Base-by-base conservation (phyloP, 2,113 vertebrate species). In the Bothrops jararaca region DNA sequence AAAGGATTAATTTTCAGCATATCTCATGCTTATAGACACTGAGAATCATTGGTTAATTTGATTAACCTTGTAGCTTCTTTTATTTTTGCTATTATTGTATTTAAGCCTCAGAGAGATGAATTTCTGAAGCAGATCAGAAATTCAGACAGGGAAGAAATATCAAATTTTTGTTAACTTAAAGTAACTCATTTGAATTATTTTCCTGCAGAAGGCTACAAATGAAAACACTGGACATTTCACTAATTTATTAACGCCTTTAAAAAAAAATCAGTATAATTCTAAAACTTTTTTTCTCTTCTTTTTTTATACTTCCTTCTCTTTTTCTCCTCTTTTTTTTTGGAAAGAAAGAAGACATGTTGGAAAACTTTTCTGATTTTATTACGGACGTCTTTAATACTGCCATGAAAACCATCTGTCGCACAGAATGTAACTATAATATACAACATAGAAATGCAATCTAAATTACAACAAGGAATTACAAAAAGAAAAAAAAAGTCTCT, bases 401-500 rank as follows among this genome's bases (percentile, higher is more conserved):
- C 98, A 98, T 99, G 98, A 98, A 98, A 99, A 99, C 98, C 97
- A 97, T 96, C 98, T 97, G 98, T 98, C 98, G 97, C 97, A 97
- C 96, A 95, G 97, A 98, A 98, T 98, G 98, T 99, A 99, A 98
- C 98, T 98, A 98, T 98, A 98, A 98, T 98, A 97, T 99, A 98
- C 98, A 99, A 98, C 98, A 98, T 99, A 99, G 96, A 99, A 99
- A 99, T 98, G 98, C 98, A 98, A 97, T 98, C 98, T 98, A 97
- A 97, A 98, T 99, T 99, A 98, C 98, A 98, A 99, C 98, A 98
- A 98, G 97, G 97, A 98, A 95, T 98, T 99, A 99, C 98, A 99
- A 99, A 99, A 99, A 64, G 45, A 45, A 54, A 88, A 53, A 99
- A 20, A 56, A 39, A 86, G 96, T 96, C 96, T 96, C 94, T 95